These are phyloP conservation scores for Antedon mediterranea DNA, from an alignment of 53 echinoderm and acorn worm genomes.

Conservation along the genomic window DNA sequence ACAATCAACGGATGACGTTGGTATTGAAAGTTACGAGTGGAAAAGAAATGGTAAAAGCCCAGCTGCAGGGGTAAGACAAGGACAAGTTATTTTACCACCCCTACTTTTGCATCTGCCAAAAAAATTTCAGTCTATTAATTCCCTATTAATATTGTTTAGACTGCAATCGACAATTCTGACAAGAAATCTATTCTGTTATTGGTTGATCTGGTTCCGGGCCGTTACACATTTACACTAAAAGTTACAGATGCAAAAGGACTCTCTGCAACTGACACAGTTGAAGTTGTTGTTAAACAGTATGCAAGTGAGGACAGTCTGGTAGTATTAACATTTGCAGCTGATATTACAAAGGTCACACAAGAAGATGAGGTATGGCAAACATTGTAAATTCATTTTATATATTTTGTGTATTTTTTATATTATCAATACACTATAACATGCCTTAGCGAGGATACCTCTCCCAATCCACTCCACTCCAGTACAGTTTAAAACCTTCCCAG, in stretches of 20 bases:
- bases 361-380: slow-evolving; percentile 77
- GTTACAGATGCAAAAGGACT: slow-evolving; percentile 80
- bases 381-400: no score
- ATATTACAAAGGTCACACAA: slow-evolving; percentile 43
- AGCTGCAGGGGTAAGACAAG: slow-evolving; percentile 63
- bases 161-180: slow-evolving; percentile 36
- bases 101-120: no score
- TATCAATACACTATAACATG: no score
- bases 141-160: slow-evolving; percentile 24
- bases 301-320: slow-evolving; percentile 28
- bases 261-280: slow-evolving; percentile 33
- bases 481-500: no score
- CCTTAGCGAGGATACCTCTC: no score
- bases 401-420: no score
- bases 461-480: no score
- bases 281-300: slow-evolving; percentile 26
- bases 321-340: slow-evolving; percentile 49
- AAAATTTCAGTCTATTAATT: no score
- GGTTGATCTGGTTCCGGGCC: slow-evolving; percentile 45
- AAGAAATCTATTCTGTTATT: slow-evolving; percentile 40
- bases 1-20: slow-evolving; percentile 58
- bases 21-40: slow-evolving; percentile 67
- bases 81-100: no score
- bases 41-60: slow-evolving; percentile 47
- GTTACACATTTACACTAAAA: slow-evolving; percentile 54